Evolutionary conservation across 2,888 invertebrate genomes (phyloP), one percentile per base, ranked within the genome.

Genomic region (Argyresthia albistria): DNA sequence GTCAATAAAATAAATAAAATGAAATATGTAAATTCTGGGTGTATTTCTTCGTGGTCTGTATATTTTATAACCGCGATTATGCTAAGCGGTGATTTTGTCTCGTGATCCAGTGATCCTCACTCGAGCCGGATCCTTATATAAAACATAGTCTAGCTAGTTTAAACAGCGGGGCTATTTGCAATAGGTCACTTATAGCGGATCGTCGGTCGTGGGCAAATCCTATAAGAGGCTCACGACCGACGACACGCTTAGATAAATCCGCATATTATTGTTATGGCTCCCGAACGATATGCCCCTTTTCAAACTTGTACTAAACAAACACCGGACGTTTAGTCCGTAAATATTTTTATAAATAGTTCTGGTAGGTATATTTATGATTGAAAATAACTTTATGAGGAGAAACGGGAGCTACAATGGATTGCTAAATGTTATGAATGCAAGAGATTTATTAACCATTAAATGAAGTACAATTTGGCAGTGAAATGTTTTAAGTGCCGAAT

Each of bases 201-300:
- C 63, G 61, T 58, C 57, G 66, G 61, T 58, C 57, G 67, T 69
- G 66, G 66, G 65, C 73, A 73, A 73, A 75, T 69, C 76, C 76
- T 67, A 71, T 75, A 80, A 76, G 76, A 71, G 70, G 70, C 65
- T 65, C 73, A 72, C 69, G 74, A 67, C n/a, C n/a, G n/a, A n/a
- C n/a, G n/a, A n/a, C n/a, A n/a, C 65, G 76, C 69, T 69, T 68
- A 64, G 70, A 76, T 76, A 81, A 66, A 62, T 62, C 65, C 64
- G 59, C 56, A 66, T 70, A 75, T 76, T 77, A 76, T 73, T 72
- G 73, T 77, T 77, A 83, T 80, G 74, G 76, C 69, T 71, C 66
- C 64, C 62, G 58, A 61, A 66, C 63, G 62, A 69, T 50, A 50
- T 50, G 9, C 39, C 42, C 50, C 42, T 50, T 37, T 50, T 48